These are phyloP conservation scores for Celastrina argiolus DNA, from an alignment of 2,888 invertebrate species.

Conservation along the genomic window DNA sequence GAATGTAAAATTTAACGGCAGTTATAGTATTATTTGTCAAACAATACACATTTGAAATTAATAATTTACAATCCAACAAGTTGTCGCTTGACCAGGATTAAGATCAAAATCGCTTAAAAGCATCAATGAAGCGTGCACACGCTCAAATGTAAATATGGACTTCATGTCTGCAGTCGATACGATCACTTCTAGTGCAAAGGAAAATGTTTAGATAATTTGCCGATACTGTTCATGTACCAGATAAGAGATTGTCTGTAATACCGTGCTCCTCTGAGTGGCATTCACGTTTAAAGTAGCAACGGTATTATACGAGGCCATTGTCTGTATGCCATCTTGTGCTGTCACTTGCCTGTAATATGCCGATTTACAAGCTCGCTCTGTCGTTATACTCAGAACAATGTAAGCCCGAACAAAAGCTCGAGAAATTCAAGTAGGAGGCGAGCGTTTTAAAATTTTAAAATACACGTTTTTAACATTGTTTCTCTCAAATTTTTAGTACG, in stretches of 20 bases:
- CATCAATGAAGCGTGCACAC: too few relatives aligned
- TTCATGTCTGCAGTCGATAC: too few relatives aligned
- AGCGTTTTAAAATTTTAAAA: constrained; percentile 1
- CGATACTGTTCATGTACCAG: too few relatives aligned
- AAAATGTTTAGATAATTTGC: neutral
- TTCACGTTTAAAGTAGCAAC: constrained; percentile 24
- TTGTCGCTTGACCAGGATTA: too few relatives aligned
- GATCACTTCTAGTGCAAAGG: too few relatives aligned
- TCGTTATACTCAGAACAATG: constrained; percentile 14
- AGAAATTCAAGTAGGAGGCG: neutral
- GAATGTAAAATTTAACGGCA: too few relatives aligned
- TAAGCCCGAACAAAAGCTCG: constrained; percentile 1
- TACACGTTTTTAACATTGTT: neutral
- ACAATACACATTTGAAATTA: too few relatives aligned
- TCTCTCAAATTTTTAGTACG: neutral
- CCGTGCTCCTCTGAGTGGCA: constrained; percentile 3
- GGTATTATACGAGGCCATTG: constrained; percentile 22
- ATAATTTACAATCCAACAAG: too few relatives aligned
- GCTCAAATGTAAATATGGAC: too few relatives aligned
- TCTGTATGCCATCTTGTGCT: constrained; percentile 23
- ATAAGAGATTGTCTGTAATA: neutral
- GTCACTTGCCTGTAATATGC: constrained; percentile 25
- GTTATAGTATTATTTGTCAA: too few relatives aligned
- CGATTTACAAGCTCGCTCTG: constrained; percentile 23
- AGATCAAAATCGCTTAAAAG: too few relatives aligned